phyloP scores from a whole-genome alignment of 2,888 invertebrate species.

The Mimumesa dahlbomi region DNA sequence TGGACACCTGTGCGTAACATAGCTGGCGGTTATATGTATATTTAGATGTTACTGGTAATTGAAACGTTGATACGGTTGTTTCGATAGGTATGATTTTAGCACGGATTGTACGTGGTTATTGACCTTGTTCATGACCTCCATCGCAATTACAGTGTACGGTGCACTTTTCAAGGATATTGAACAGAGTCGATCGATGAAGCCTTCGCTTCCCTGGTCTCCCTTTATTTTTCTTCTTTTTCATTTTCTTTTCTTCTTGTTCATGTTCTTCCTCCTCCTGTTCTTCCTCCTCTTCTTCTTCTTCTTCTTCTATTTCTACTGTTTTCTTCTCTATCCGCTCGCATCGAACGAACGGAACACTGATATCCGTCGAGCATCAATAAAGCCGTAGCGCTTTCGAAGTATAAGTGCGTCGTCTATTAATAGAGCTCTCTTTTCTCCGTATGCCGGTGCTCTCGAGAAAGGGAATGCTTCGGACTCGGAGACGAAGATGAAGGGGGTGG shows the following conservation, averaged over 20 bases:
- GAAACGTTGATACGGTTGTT: no score
- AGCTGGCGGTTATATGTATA: no score
- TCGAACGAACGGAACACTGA: constrained; percentile 7
- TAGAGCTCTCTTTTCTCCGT: constrained; percentile 30
- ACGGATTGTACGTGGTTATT: constrained; percentile 50
- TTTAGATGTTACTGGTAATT: no score
- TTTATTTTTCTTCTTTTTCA: neutral
- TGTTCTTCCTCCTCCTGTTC: constrained; percentile 16
- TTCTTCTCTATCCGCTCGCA: constrained; percentile 6
- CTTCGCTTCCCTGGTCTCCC: constrained; percentile 12
- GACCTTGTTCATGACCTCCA: constrained; percentile 61
- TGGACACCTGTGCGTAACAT: no score
- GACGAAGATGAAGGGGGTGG: constrained; percentile 30
- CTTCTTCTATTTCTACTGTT: constrained; percentile 2
- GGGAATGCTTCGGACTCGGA: constrained; percentile 36
- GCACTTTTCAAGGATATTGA: constrained; percentile 60
- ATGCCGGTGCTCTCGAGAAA: constrained; percentile 36
- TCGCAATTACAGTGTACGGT: constrained; percentile 51
- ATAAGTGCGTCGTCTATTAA: constrained; percentile 56
- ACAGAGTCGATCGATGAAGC: constrained; percentile 49
- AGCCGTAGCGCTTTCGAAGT: constrained; percentile 32
- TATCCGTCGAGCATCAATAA: constrained; percentile 51
- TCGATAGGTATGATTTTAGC: constrained; percentile 31
- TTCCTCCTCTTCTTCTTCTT: constrained; percentile 4
- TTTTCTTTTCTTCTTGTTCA: neutral